A percentile compares a stretch with the other conserved stretches of the same genome.
Conservation (phyloP, 1,140 invertebrate species). For the Yoshiicerus persimilis region DNA sequence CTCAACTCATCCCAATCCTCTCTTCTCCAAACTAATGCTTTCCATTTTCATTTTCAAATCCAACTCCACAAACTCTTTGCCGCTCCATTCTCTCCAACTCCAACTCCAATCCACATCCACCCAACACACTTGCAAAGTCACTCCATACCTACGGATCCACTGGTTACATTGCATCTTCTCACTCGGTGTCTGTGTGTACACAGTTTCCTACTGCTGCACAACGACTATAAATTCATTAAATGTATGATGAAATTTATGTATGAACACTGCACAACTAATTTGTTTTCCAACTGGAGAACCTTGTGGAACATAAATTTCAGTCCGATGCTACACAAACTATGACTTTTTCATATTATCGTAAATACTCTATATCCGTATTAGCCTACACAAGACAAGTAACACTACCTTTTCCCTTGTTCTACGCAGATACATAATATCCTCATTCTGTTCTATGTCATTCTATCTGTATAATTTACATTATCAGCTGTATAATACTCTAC, state of each 20-base stretch:
- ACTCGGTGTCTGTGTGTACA: neutral
- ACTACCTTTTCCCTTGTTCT: neutral
- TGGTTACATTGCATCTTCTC: neutral
- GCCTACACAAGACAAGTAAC: neutral
- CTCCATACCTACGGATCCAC: neutral
- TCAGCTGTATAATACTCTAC: too few species aligned
- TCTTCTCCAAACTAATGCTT: neutral
- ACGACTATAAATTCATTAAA: constrained; percentile 15
- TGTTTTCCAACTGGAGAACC: constrained; percentile 27
- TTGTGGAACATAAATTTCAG: constrained; percentile 24
- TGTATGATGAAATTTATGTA: constrained; percentile 28
- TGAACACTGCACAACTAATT: constrained; percentile 31
- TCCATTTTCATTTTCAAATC: constrained; percentile 10
- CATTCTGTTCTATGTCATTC: too few species aligned
- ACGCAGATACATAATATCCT: too few species aligned
- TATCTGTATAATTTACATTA: too few species aligned
- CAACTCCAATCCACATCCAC: neutral
- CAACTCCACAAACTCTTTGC: neutral
- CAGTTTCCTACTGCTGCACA: neutral
- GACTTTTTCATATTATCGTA: constrained; percentile 20
- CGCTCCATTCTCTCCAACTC: too few species aligned
- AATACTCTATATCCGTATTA: neutral
- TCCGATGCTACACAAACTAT: neutral
- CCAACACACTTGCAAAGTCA: neutral
- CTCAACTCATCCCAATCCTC: neutral